Percentiles rank a stretch among this genome's conserved stretches.
Conservation (phyloP, 2,113 vertebrate species). For the Ovis aries region DNA sequence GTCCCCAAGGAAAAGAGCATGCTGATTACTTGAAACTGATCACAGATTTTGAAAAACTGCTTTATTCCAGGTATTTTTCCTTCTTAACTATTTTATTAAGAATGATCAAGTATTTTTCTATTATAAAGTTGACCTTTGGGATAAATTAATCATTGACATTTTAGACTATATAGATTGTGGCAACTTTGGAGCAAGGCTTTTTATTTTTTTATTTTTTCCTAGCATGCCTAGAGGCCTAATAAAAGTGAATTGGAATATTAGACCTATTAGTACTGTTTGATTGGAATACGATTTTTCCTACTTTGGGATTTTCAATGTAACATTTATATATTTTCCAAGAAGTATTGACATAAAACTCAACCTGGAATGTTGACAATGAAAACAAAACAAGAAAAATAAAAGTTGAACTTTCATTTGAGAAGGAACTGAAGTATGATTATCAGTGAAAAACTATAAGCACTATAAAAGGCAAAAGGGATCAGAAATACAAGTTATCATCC, state of each 20-base stretch:
- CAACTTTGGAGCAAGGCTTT: slow-evolving; percentile 41
- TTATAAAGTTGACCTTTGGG: slow-evolving; percentile 19
- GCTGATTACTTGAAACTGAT: slow-evolving; percentile 46
- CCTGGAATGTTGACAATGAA: slow-evolving; percentile 77
- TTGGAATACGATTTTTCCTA: slow-evolving; percentile 31
- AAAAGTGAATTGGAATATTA: slow-evolving; percentile 61
- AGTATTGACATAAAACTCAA: slow-evolving; percentile 61
- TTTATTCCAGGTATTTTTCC: neutral
- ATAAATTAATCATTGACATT: slow-evolving; percentile 40
- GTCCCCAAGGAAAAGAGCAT: neutral
- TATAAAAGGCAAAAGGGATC: slow-evolving; percentile 65
- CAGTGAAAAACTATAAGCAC: slow-evolving; percentile 32
- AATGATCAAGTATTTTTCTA: slow-evolving; percentile 40
- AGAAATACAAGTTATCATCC: slow-evolving; percentile 69
- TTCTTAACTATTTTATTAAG: slow-evolving; percentile 56
- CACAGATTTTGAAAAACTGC: neutral
- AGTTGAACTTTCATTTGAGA: slow-evolving; percentile 49
- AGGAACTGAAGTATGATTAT: slow-evolving; percentile 65
- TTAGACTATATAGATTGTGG: slow-evolving; percentile 33
- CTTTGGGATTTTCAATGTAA: slow-evolving; percentile 67
- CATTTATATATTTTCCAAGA: slow-evolving; percentile 73
- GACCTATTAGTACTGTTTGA: slow-evolving; percentile 68
- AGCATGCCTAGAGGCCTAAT: neutral
- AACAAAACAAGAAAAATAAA: slow-evolving; percentile 66
- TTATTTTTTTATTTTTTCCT: slow-evolving; percentile 7